phyloP scores from a whole-genome alignment of 1,140 invertebrate species.

The Heliothis virescens region DNA sequence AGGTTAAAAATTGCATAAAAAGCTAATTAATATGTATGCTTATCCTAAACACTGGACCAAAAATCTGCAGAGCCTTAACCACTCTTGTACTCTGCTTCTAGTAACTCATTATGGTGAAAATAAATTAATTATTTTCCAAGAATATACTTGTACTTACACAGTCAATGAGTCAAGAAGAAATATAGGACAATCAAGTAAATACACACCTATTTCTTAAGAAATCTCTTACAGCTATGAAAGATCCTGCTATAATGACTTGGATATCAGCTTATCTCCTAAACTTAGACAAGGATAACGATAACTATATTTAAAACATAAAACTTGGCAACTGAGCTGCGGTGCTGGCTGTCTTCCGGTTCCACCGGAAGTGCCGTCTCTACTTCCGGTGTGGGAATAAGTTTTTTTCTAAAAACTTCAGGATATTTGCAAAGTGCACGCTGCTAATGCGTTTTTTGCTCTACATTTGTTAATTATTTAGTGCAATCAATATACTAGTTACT shows the following conservation, averaged over 20 bases:
- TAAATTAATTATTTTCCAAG: too few relatives aligned
- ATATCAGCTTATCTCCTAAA: not conserved
- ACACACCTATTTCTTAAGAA: too few relatives aligned
- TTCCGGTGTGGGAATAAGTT: conserved; percentile 12
- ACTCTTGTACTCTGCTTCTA: too few relatives aligned
- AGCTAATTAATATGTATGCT: too few relatives aligned
- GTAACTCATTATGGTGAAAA: too few relatives aligned
- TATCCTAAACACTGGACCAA: too few relatives aligned
- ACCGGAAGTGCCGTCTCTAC: conserved; percentile 14
- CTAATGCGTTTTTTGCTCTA: conserved; percentile 21
- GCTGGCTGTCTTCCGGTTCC: conserved; percentile 1
- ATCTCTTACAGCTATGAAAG: too few relatives aligned
- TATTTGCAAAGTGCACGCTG: conserved; percentile 24
- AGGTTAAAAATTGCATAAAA: too few relatives aligned
- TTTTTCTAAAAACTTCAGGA: conserved; percentile 7
- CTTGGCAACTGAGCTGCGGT: conserved; percentile 11
- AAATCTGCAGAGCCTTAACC: too few relatives aligned
- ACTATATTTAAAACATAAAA: conserved; percentile 28
- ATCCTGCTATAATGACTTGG: not conserved
- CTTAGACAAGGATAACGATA: not conserved
- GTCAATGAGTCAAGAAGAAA: too few relatives aligned
- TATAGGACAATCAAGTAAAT: too few relatives aligned
- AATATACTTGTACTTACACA: too few relatives aligned
- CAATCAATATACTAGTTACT: not conserved
- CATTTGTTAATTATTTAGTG: not conserved